Evolutionary conservation across 2,888 invertebrate genomes (phyloP), one percentile per base, ranked within the genome.

Genomic region (Archips crataeganus): DNA sequence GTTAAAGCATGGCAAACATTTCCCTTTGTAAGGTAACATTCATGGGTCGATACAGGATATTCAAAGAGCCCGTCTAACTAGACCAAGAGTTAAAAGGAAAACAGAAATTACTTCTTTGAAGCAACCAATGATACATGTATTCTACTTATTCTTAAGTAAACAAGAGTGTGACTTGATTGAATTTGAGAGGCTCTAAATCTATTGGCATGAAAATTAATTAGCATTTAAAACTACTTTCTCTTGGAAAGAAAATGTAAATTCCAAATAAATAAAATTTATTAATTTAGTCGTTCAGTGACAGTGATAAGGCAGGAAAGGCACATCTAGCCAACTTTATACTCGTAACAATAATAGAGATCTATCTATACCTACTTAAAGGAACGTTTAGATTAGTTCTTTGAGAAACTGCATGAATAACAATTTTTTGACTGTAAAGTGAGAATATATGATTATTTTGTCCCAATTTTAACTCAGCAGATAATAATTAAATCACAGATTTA

Each of bases 401-500:
- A 90, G 88, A 92, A 86, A 83, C 81, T 77, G 82, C 79, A 76
- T 80, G 75, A 75, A 75, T 69, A 78, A 79, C 74, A 78, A 76
- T 77, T 76, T 75, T 63, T 66, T 71, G 65, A 75, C 71, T 70
- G 67, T 75, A 71, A 74, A 76, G 70, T 80, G 79, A 78, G 83
- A 77, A 78, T 78, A 77, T 77, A 76, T 76, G 71, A 67, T 74
- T 61, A 71, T 79, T 80, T 82, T 81, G 84, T 84, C 82, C 84
- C 82, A 87, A 88, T 85, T 81, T 82, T 77, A 80, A 86, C 85
- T 87, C 89, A 90, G 90, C 85, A 93, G 93, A 93, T 93, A 94
- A 93, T 93, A 74, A 74, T 87, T 93, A 89, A 89, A 94, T 94
- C 94, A 94, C 94, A 94, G 94, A 89, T 91, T 89, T 89, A 85